Conservation (phyloP, 2,888 invertebrate species). For the Drosophila macrospina region DNA sequence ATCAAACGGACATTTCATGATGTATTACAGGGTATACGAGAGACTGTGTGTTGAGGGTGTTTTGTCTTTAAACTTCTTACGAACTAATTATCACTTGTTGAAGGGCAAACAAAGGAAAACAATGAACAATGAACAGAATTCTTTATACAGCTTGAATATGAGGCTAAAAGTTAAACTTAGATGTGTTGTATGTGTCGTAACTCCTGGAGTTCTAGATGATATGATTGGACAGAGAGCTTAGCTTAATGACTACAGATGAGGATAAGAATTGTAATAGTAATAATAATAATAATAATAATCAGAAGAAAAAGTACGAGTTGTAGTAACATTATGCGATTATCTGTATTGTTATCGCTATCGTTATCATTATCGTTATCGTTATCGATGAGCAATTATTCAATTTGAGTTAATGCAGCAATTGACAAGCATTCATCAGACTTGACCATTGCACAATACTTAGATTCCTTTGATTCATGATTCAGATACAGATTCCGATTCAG, state of each 20-base stretch:
- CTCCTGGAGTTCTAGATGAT: conserved; percentile 52
- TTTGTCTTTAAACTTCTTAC: conserved; percentile 37
- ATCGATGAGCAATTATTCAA: conserved; percentile 68
- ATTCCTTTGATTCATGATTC: conserved; percentile 32
- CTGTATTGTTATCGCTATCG: not conserved
- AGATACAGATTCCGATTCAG: conserved; percentile 27
- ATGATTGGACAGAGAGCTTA: conserved; percentile 62
- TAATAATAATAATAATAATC: conserved; percentile 32
- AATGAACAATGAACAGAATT: conserved; percentile 17
- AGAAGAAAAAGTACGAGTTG: conserved; percentile 41
- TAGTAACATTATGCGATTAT: conserved; percentile 6
- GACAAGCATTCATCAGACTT: conserved; percentile 61
- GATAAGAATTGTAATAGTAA: conserved; percentile 1
- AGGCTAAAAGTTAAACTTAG: conserved; percentile 15
- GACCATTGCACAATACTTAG: conserved; percentile 58
- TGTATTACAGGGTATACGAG: conserved; percentile 11
- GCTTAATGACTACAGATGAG: conserved; percentile 44
- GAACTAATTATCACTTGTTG: conserved; percentile 60
- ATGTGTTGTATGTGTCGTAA: conserved; percentile 17
- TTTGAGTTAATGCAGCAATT: conserved; percentile 61
- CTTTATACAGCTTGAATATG: conserved; percentile 43
- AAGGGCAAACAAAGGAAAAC: conserved; percentile 15
- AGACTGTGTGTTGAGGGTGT: conserved; percentile 25
- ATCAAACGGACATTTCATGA: not conserved
- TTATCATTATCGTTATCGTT: too few relatives aligned